Base-by-base conservation (phyloP, 2,888 invertebrate genomes). In the Lydus trimaculatus region DNA sequence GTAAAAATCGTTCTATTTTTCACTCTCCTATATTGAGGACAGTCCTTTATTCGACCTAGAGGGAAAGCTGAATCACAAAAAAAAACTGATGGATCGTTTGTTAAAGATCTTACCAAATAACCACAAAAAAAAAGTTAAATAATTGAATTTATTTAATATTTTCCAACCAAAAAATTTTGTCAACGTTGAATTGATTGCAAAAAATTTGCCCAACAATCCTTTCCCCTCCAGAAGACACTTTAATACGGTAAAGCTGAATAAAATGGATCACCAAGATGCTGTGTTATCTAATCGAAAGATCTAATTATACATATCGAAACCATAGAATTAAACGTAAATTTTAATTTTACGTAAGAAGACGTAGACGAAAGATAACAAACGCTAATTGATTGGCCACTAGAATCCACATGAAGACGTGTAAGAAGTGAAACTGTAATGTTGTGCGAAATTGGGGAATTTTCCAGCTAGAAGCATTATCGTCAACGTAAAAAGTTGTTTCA, bases 41-140 rank as follows among this genome's bases (percentile, higher is more conserved):
- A 43, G 23, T 52, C 48, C 48, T 52, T 23, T 52, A 52, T 52
- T 23, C 48, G 48, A 23, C 9, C 48, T 52, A 52, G 20, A 23
- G 48, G 48, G 48, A 23, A 17, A 17, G 43, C 17, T 43, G 48
- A 20, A 23, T 2, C 48, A 11, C 20, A 52, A 39, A 52, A 52
- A n/a, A 36, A 52, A 52, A 52, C 48, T 23, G 48, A 52, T 52
- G 23, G 23, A 23, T 23, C 48, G 48, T 52, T 52, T 52, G 48
- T 52, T 52, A 11, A 52, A 23, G 20, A 52, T 23, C 48, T 11
- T 23, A 52, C n/a, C n/a, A 43, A 43, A 17, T 17, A 7, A 39
- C 20, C 11, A n/a, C n/a, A 43, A 23, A 23, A 5, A 43, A 43
- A 43, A 52, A 52, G 23, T 52, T 52, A 52, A 52, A 52, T 52